Base-by-base conservation (phyloP, 1,140 invertebrate species). In the Hirudo medicinalis region DNA sequence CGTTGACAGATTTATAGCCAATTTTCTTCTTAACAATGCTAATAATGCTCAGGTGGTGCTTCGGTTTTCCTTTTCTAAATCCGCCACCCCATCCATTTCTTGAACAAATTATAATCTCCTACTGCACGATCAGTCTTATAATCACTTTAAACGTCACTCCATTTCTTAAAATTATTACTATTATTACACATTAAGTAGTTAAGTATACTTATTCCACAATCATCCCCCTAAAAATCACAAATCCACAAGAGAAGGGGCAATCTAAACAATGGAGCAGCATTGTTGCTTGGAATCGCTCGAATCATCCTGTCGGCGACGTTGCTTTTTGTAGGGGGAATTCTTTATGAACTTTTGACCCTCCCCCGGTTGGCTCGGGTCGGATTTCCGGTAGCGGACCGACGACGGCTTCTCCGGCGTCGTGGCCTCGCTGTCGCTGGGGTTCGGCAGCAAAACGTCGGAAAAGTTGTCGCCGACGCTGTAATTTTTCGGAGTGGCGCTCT, bases 381-480 rank as follows among this genome's bases (percentile, higher is more conserved):
- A 63, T 32, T 63, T 63, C 29, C 57, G 22, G 29, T 63, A 63
- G 22, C 57, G 57, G 17, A 63, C 22, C 6, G 57, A 8, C 9
- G 11, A 63, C 29, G 29, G 3, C 8, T 32, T 22, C 20, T 32
- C 57, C 15, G 57, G 22, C 29, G 57, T 32, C 11, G 57, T 63
- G 22, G 57, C 19, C 17, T 22, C 29, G 13, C 22, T 63, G 57
- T 25, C 57, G 57, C 29, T 63, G 57, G 29, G 2, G 57, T 32
- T 63, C 15, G 43, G 43, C 43, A 49, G 43, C 43, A 49, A 49
- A 17, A 49, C 43, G 43, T 49, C 43, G 43, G 43, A 63, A 22
- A 32, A 63, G 57, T 63, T 63, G 57, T 63, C 29, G 57, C 57
- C 57, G 57, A 25, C 29, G 57, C 4, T 63, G 57, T 63, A 25